Percentiles rank a stretch among this genome's conserved stretches.
These are phyloP conservation scores for Lepilemur septentrionalis DNA, from an alignment of 2,797 vertebrate genomes.

Conservation along the genomic window DNA sequence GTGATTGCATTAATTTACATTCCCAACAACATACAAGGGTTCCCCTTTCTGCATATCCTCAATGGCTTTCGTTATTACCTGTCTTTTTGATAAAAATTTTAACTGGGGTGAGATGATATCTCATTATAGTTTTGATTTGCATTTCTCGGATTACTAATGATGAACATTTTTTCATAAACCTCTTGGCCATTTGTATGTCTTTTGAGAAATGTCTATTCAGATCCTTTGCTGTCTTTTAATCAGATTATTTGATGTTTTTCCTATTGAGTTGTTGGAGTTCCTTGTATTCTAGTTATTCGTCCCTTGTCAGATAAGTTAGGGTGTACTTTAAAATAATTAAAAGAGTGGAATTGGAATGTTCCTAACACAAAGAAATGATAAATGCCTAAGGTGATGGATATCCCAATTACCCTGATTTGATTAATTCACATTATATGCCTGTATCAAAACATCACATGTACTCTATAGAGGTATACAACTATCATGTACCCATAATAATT, in stretches of 20 bases:
- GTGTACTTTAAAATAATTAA: background rate
- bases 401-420: too few relatives aligned
- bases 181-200: background rate
- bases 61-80: background rate
- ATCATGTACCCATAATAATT: background rate
- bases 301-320: background rate
- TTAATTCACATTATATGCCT: background rate
- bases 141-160: background rate
- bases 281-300: background rate
- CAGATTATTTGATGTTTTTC: background rate
- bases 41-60: background rate
- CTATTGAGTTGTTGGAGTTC: background rate
- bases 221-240: background rate
- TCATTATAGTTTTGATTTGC: background rate
- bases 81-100: background rate
- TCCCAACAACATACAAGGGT: background rate
- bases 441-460: background rate
- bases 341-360: background rate
- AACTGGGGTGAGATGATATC: background rate
- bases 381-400: background rate
- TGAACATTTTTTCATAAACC: background rate
- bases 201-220: background rate
- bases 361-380: background rate
- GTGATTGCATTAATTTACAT: background rate
- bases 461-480: background rate